A percentile compares a stretch with the other conserved stretches of the same genome.
Conservation (phyloP, 2,113 vertebrate genomes). For the Columba janthina region DNA sequence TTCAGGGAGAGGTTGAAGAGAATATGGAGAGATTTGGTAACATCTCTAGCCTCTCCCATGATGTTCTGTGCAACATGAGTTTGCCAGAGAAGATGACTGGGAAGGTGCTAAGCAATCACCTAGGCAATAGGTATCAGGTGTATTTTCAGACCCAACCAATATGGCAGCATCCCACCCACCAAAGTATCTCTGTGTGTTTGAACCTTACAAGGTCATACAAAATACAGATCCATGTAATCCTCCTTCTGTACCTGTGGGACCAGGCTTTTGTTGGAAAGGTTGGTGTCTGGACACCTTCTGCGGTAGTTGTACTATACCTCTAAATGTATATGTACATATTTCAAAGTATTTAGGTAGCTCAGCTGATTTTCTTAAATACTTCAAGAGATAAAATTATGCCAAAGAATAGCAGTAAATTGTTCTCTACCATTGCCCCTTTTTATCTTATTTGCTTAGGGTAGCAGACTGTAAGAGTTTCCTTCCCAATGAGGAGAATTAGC, state of each 20-base stretch:
- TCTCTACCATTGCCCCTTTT: not conserved
- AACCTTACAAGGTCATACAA: not conserved
- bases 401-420: not conserved
- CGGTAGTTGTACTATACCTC: not conserved
- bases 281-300: not conserved
- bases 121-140: not conserved
- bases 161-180: not conserved
- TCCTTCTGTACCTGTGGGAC: not conserved
- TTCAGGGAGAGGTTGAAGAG: not conserved
- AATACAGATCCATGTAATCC: accelerated
- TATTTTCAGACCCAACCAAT: not conserved
- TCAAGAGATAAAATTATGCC: not conserved
- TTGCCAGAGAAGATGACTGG: not conserved
- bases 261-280: not conserved
- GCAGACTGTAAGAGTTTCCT: not conserved
- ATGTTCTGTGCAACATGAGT: not conserved
- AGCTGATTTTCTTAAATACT: not conserved
- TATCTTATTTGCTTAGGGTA: not conserved
- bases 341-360: not conserved
- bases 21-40: not conserved
- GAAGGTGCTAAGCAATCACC: not conserved
- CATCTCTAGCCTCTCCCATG: not conserved
- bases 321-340: not conserved
- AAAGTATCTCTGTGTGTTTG: not conserved
- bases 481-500: not conserved